A percentile compares a stretch with the other conserved stretches of the same genome.
These are phyloP conservation scores for Bembecia ichneumoniformis DNA, from an alignment of 2,888 invertebrate genomes.

Conservation along the genomic window DNA sequence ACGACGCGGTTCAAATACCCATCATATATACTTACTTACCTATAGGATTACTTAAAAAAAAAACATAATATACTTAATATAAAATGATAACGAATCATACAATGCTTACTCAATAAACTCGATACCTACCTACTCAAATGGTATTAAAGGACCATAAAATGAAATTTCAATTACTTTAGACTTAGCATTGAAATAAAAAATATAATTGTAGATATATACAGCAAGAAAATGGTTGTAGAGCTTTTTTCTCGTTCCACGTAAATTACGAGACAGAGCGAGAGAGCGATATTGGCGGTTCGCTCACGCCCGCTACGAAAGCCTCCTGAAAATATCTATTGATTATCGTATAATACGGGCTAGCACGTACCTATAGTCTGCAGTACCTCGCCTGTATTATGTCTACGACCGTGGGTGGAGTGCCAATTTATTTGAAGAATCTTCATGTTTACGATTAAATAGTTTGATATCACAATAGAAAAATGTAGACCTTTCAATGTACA, in stretches of 20 bases:
- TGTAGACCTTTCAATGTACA: too few species aligned
- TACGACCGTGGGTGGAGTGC: slow-evolving; percentile 52
- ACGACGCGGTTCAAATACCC: too few species aligned
- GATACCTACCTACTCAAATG: too few species aligned
- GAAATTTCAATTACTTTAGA: too few species aligned
- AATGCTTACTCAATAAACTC: too few species aligned
- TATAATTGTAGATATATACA: not conserved
- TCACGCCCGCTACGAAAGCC: slow-evolving; percentile 61
- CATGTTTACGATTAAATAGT: slow-evolving; percentile 2
- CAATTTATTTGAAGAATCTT: slow-evolving; percentile 67
- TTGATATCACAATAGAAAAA: too few species aligned
- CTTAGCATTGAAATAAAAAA: slow-evolving; percentile 8
- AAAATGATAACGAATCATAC: too few species aligned
- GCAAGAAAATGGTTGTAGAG: slow-evolving; percentile 17
- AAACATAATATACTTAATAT: too few species aligned
- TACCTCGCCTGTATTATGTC: slow-evolving; percentile 57
- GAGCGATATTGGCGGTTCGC: slow-evolving; percentile 35
- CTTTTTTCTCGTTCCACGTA: slow-evolving; percentile 39
- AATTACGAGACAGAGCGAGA: slow-evolving; percentile 58
- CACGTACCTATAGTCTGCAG: slow-evolving; percentile 37
- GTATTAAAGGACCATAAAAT: too few species aligned
- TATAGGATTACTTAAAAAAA: too few species aligned
- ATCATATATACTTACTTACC: too few species aligned
- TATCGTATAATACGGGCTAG: slow-evolving; percentile 61
- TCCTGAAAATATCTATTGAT: slow-evolving; percentile 73